Evolutionary conservation across 2,797 vertebrate species (phyloP), one percentile per base, ranked within the genome.

Genomic region (Todus mexicanus): DNA sequence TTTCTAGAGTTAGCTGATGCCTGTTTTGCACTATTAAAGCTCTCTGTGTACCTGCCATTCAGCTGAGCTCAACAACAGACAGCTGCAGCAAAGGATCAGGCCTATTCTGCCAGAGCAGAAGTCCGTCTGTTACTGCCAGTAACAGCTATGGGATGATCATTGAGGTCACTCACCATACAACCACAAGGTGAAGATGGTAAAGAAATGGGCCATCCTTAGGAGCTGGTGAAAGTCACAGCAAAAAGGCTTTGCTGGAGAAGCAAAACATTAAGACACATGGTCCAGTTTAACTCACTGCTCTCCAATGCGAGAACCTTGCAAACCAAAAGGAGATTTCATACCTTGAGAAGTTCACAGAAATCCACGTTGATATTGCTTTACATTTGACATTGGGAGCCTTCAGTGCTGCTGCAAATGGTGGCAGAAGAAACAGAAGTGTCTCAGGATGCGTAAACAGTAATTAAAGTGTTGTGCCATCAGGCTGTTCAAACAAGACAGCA

Each of bases 311-410:
- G 37, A 56, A 26, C n/a, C 31, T 59, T 12, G 4, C 21, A 75
- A 42, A 89, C 6, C 26, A 37, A 77, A 48, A 45, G 23, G 23
- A 37, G 17, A 29, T 35, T n/a, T 63, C 2, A 3, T 17, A 35
- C 10, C 11, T 31, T 51, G 70, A 40, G 40, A 70, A 70, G 11
- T 9, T 33, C 65, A 31, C 33, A 18, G 12, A 86, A 84, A 14
- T 15, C 68, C 0, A 0, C 0, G 0, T 21, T 35, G 48, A 12
- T n/a, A 5, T 4, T 23, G 26, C 40, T 53, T 47, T 38, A 4
- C 12, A 12, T 82, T 82, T 63, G 23, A 48, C 56, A 60, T 5
- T 6, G 4, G 56, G 56, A 90, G n/a, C 29, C 18, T 19, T 74
- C 15, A 31, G 27, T 8, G 43, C 21, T 74, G 38, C 48, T 60